Evolutionary conservation across 2,888 invertebrate species (phyloP).

Genomic region (Callyntrura guangdongensis): DNA sequence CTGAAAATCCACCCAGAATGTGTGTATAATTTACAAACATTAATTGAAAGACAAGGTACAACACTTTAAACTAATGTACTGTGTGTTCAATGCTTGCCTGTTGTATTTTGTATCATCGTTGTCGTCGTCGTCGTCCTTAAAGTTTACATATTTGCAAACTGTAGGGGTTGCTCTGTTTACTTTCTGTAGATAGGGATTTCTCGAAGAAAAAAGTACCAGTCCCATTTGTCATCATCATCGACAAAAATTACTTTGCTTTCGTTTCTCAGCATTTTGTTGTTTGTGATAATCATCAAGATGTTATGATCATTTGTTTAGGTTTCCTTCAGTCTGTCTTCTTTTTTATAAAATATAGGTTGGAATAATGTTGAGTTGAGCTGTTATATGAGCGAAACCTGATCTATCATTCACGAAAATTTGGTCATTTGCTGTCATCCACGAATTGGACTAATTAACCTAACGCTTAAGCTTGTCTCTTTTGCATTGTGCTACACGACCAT

Average conservation of each 20-base stretch:
- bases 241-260: constrained; percentile 60
- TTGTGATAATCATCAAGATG: constrained; percentile 15
- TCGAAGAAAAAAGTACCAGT: constrained; percentile 72
- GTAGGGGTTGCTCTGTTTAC: constrained; percentile 66
- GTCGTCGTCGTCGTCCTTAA: constrained; percentile 28
- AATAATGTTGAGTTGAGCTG: not conserved
- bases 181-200: constrained; percentile 65
- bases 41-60: constrained; percentile 10
- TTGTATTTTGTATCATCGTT: not conserved
- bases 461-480: constrained; percentile 44
- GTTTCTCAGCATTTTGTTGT: constrained; percentile 28
- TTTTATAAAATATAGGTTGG: not conserved
- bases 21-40: not conserved
- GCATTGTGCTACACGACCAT: constrained; percentile 28
- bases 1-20: not conserved
- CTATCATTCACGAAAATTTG: constrained; percentile 61
- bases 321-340: not conserved
- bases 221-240: constrained; percentile 77
- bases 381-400: constrained; percentile 35
- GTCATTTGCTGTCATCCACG: constrained; percentile 65
- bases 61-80: not conserved
- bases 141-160: constrained; percentile 51
- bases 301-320: not conserved
- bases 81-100: not conserved
- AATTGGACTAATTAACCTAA: constrained; percentile 70